phyloP scores from a whole-genome alignment of 2,797 vertebrate genomes.

The Heliangelus exortis region DNA sequence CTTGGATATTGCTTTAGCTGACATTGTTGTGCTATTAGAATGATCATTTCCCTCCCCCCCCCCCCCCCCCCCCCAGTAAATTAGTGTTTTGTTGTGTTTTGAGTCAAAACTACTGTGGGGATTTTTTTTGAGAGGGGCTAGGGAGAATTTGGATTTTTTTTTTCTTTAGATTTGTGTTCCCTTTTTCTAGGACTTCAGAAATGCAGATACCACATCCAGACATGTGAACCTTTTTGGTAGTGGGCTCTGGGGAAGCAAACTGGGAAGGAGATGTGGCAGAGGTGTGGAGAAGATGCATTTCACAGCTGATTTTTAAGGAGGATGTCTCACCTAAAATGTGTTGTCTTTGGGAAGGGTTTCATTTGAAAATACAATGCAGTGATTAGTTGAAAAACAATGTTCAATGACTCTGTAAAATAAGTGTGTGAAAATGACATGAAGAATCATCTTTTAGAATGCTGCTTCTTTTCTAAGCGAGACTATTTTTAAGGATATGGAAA shows the following conservation, averaged over 20 bases:
- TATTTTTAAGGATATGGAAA: constrained; percentile 42
- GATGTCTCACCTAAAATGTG: not conserved
- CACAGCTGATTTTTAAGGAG: not conserved
- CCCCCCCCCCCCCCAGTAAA: not conserved
- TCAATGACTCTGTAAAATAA: constrained; percentile 1
- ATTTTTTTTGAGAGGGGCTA: not conserved
- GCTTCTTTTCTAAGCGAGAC: constrained; percentile 40
- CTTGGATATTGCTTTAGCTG: not conserved
- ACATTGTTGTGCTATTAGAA: not conserved
- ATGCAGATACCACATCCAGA: not conserved
- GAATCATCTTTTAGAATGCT: constrained; percentile 10
- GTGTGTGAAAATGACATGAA: constrained; percentile 38
- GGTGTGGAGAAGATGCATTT: not conserved
- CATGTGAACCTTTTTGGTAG: not conserved
- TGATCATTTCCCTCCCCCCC: not conserved
- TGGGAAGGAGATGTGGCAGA: not conserved
- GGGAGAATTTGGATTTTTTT: not conserved
- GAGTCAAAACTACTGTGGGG: not conserved
- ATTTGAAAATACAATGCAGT: not conserved
- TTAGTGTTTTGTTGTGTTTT: not conserved
- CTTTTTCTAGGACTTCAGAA: not conserved
- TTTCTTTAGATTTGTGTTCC: not conserved
- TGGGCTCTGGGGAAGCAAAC: not conserved
- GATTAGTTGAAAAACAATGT: not conserved
- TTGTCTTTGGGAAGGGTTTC: constrained; percentile 9